Percentiles rank a stretch among this genome's conserved stretches.
These are phyloP conservation scores for Rhinopithecus roxellana DNA, from an alignment of 2,113 vertebrate species.

Conservation along the genomic window DNA sequence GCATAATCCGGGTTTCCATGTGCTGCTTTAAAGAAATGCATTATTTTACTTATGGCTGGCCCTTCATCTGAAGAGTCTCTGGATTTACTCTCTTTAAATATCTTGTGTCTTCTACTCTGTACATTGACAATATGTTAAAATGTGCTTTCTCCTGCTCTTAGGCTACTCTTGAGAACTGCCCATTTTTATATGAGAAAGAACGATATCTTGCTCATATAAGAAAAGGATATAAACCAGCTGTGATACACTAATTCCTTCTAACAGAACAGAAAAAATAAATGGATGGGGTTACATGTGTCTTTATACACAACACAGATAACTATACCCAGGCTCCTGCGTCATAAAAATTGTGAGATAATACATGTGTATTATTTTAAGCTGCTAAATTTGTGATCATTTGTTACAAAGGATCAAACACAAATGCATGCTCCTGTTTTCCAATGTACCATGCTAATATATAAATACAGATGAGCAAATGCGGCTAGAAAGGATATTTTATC, in stretches of 20 bases:
- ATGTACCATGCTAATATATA: not conserved
- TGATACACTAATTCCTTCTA: not conserved
- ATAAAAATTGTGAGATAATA: not conserved
- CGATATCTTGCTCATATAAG: not conserved
- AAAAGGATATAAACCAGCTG: not conserved
- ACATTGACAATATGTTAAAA: not conserved
- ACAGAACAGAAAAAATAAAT: not conserved
- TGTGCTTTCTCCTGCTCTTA: not conserved
- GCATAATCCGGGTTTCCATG: not conserved
- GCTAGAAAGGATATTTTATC: not conserved
- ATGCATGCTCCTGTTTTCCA: not conserved
- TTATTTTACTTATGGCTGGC: not conserved
- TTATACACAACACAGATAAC: not conserved
- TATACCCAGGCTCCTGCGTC: not conserved
- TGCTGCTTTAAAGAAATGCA: not conserved
- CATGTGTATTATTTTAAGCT: not conserved
- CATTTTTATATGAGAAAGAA: not conserved
- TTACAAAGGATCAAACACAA: not conserved
- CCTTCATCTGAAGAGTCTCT: not conserved
- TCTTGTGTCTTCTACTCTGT: not conserved
- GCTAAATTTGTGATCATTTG: not conserved
- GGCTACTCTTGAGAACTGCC: not conserved
- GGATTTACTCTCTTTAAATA: not conserved
- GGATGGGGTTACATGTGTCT: not conserved
- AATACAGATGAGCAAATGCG: not conserved